Evolutionary conservation across 2,113 vertebrate species (phyloP).

Genomic region (Kryptolebias marmoratus): DNA sequence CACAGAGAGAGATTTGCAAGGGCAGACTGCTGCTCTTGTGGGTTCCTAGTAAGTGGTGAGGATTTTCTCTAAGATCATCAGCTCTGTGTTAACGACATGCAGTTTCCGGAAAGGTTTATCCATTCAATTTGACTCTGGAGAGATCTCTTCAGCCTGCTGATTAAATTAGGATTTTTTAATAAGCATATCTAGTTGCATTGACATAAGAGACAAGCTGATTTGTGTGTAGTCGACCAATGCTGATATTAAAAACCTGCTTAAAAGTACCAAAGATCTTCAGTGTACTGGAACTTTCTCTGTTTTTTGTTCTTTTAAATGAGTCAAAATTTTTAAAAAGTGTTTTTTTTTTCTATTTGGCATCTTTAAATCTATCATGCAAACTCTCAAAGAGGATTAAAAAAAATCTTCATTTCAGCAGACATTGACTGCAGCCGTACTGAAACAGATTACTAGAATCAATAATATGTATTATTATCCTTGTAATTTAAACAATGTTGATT

Average conservation of each 20-base stretch:
- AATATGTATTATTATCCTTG: background rate
- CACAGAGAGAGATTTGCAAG: constrained; percentile 31
- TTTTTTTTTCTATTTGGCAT: no score
- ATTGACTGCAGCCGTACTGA: background rate
- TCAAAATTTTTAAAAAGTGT: no score
- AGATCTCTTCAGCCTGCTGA: constrained; percentile 71
- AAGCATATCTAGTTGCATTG: constrained; percentile 66
- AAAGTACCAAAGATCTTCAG: background rate
- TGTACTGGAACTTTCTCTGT: no score
- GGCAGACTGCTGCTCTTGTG: constrained; percentile 53
- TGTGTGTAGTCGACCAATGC: constrained; percentile 28
- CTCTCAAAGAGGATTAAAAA: no score
- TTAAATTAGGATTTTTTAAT: constrained; percentile 78
- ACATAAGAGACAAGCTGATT: constrained; percentile 40
- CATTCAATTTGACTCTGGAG: constrained; percentile 75
- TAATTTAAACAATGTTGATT: background rate
- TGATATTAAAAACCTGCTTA: constrained; percentile 5
- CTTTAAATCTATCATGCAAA: no score
- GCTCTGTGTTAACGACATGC: constrained; percentile 76
- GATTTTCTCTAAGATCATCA: constrained; percentile 75
- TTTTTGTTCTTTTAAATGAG: no score
- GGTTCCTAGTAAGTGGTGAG: constrained; percentile 63
- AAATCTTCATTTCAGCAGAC: background rate
- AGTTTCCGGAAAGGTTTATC: constrained; percentile 72
- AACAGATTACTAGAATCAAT: background rate